Base-by-base conservation (phyloP, 2,113 vertebrate genomes). In the Hoplias malabaricus region DNA sequence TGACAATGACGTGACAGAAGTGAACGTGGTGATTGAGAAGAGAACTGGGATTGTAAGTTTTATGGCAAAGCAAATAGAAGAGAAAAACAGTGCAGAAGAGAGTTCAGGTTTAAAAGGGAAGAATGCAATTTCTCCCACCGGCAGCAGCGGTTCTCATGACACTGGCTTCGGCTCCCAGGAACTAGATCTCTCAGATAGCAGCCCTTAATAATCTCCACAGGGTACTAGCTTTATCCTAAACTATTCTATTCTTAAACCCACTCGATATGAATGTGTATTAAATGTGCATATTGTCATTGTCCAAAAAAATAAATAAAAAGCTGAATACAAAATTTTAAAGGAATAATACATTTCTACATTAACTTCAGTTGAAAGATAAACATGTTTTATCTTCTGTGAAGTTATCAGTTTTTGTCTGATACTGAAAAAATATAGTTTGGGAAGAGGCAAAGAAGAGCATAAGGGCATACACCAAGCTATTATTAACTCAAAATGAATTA, bases 101-200 rank as follows among this genome's bases (percentile, higher is more conserved):
- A 56, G 8, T 14, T 79, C 71, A n/a, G 42, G 7, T 29, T 68
- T 69, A 1, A 42, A 36, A 25, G 76, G 69, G 56, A 86, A 86
- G 53, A 78, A 5, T 0, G 81, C 80, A 19, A 79, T 83, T 3
- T 92, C 90, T 8, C 89, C 90, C 1, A 88, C 86, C 2, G 85
- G 86, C 3, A 93, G 91, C 80, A 89, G 85, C 79, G 80, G 74
- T 74, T 93, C 92, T 1, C 78, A 89, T 54, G 92, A 93, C 84
- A 91, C 89, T 0, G 92, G 92, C 6, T 93, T 92, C 63, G 88
- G 86, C 14, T 93, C 92, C 1, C 86, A 84, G 19, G 90, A 90
- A 53, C 74, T 75, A 23, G 69, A 83, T 10, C 40, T 66, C 29
- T 57, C 59, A 2, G n/a, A 38, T 25, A 27, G 6, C 31, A 62